phyloP scores from a whole-genome alignment of 1,140 invertebrate genomes.

The Cepaea nemoralis region DNA sequence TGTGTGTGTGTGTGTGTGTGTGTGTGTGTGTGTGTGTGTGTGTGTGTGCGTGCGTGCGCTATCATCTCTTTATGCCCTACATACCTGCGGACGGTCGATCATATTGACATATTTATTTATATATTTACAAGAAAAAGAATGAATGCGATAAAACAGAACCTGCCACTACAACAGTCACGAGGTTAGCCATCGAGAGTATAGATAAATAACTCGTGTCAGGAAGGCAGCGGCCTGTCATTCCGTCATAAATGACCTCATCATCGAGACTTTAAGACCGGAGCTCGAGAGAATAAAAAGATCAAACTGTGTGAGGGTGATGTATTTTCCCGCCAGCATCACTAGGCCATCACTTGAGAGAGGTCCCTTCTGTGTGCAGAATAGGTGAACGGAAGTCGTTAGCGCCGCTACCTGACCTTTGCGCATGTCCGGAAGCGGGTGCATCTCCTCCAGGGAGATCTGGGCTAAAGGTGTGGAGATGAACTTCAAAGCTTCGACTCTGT shows the following conservation, averaged over 20 bases:
- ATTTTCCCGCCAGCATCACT: not conserved
- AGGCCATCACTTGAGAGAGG: not conserved
- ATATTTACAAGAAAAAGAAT: too few relatives aligned
- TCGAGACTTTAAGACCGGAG: not conserved
- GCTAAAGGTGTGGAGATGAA: slow-evolving; percentile 7
- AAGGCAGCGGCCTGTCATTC: not conserved
- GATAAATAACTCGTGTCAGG: not conserved
- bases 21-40: too few relatives aligned
- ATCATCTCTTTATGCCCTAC: too few relatives aligned
- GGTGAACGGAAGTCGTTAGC: slow-evolving; percentile 36
- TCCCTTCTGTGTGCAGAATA: not conserved
- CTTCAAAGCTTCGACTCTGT: slow-evolving; percentile 13
- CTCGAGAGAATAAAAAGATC: not conserved
- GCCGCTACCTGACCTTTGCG: slow-evolving; percentile 35
- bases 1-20: too few relatives aligned
- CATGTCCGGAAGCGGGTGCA: slow-evolving; percentile 21
- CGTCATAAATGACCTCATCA: not conserved
- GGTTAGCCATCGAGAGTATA: too few relatives aligned
- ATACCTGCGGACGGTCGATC: too few relatives aligned
- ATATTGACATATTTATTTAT: too few relatives aligned
- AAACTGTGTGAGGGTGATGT: not conserved
- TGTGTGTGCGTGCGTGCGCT: too few relatives aligned
- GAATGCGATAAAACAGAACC: too few relatives aligned
- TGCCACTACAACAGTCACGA: too few relatives aligned
- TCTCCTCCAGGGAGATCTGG: slow-evolving; percentile 11